Evolutionary conservation across 1,140 invertebrate species (phyloP).

Genomic region (Rhagoletis pomonella): DNA sequence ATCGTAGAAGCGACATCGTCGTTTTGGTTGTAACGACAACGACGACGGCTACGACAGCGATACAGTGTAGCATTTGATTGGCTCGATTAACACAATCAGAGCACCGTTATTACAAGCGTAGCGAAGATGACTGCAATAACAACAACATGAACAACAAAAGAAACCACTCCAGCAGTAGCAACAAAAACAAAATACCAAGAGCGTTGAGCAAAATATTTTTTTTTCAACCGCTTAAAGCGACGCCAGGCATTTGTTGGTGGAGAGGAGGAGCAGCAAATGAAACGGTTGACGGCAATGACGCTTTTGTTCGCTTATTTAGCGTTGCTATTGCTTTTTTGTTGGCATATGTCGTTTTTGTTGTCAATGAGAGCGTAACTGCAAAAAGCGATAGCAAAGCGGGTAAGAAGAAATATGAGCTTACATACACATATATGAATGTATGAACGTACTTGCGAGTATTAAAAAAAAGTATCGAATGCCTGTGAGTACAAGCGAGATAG

Average conservation of each 20-base stretch:
- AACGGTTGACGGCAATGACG: slow-evolving; percentile 58
- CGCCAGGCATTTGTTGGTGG: neutral
- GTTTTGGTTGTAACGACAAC: neutral
- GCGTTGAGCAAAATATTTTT: neutral
- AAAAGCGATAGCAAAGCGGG: neutral
- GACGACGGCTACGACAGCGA: slow-evolving; percentile 54
- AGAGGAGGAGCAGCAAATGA: slow-evolving; percentile 34
- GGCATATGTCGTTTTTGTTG: neutral
- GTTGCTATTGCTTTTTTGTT: neutral
- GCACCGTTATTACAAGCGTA: slow-evolving; percentile 67
- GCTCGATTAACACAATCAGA: slow-evolving; percentile 73
- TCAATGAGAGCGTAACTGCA: neutral
- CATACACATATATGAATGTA: neutral
- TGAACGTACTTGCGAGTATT: neutral
- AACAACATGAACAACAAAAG: neutral
- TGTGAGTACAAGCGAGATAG: slow-evolving; percentile 14
- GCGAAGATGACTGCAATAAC: neutral
- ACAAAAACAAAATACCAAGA: no score
- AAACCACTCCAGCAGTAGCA: neutral
- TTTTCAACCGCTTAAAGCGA: no score
- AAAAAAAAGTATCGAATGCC: neutral
- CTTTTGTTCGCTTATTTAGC: slow-evolving; percentile 23
- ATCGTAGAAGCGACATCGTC: neutral
- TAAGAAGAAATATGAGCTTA: neutral
- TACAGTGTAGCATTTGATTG: slow-evolving; percentile 69